Evolutionary conservation across 2,888 invertebrate genomes (phyloP).

Genomic region (Mycogona germanica): DNA sequence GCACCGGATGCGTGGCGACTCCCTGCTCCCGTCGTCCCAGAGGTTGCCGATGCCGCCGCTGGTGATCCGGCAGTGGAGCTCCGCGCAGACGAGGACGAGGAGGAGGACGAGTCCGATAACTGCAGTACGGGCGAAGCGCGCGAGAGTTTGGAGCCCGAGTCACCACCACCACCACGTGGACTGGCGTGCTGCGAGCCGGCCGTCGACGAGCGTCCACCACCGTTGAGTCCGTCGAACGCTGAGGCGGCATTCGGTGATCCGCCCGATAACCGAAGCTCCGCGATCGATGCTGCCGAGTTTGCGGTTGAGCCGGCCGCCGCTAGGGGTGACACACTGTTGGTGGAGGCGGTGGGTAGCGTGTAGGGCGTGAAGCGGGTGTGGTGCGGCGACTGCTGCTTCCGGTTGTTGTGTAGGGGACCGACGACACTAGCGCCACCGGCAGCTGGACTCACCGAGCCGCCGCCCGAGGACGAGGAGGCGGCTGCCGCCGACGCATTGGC

Average conservation of each 20-base stretch:
- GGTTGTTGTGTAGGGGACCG: conserved; percentile 35
- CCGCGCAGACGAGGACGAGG: too few relatives aligned
- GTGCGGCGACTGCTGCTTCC: conserved; percentile 46
- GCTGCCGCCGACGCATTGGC: conserved; percentile 25
- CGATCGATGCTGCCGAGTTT: conserved; percentile 1
- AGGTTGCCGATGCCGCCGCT: neutral
- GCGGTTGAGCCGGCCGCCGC: conserved; percentile 11
- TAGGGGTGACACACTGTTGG: conserved; percentile 19
- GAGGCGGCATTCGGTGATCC: conserved; percentile 38
- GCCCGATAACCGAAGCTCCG: conserved; percentile 24
- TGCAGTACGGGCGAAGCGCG: conserved; percentile 11
- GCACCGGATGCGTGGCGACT: neutral
- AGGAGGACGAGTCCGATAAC: conserved; percentile 16
- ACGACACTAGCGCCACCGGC: conserved; percentile 20
- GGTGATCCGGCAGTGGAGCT: conserved; percentile 18
- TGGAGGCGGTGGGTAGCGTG: conserved; percentile 43
- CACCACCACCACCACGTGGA: conserved; percentile 23
- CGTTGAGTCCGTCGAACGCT: conserved; percentile 81
- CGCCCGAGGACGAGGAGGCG: conserved; percentile 17
- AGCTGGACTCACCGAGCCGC: too few relatives aligned
- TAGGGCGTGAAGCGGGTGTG: conserved; percentile 76
- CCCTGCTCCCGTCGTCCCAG: neutral
- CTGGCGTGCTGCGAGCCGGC: conserved; percentile 31
- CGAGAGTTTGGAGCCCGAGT: conserved; percentile 18
- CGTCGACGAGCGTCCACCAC: conserved; percentile 43